phyloP scores from a whole-genome alignment of 1,140 invertebrate species.

The Diuraphis noxia region DNA sequence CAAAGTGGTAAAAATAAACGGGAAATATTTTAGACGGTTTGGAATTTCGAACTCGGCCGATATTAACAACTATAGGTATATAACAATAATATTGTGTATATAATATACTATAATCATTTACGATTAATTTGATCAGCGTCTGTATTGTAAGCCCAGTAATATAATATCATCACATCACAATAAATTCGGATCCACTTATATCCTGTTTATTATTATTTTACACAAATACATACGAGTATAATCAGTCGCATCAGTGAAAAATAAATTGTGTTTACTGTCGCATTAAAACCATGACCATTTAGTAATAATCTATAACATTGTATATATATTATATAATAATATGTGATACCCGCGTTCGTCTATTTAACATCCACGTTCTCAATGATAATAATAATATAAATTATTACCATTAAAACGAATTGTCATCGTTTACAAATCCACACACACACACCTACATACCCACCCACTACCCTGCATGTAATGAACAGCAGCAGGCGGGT shows the following conservation, averaged over 20 bases:
- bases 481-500: background rate
- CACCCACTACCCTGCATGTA: background rate
- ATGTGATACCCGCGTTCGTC: background rate
- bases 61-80: background rate
- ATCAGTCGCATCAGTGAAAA: background rate
- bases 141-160: background rate
- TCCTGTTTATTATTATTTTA: too few relatives aligned
- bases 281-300: background rate
- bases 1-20: background rate
- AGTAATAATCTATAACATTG: background rate
- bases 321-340: too few relatives aligned
- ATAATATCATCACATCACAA: background rate
- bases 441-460: background rate
- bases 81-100: background rate
- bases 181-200: background rate
- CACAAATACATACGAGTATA: background rate
- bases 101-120: background rate
- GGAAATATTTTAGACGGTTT: background rate
- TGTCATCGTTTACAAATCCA: conserved; percentile 6
- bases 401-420: background rate
- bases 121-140: background rate
- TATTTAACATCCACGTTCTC: background rate
- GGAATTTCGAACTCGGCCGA: background rate
- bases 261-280: background rate
- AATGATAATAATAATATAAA: background rate